phyloP scores from a whole-genome alignment of 2,888 invertebrate species.

The Ganaspis brasiliensis region DNA sequence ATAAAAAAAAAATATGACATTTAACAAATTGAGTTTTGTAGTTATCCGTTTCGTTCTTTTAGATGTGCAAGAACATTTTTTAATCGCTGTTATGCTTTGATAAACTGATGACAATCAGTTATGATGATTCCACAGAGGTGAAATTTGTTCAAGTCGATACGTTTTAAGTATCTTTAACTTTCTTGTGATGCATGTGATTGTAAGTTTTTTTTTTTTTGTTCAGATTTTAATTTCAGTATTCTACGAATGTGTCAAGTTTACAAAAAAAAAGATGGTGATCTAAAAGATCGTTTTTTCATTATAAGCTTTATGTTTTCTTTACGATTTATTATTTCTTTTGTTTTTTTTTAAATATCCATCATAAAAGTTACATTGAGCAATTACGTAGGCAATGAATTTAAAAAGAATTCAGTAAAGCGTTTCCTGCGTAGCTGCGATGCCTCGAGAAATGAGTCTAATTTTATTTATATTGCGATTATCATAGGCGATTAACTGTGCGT shows the following conservation, averaged over 20 bases:
- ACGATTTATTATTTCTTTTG: conserved; percentile 28
- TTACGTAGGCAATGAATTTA: neutral
- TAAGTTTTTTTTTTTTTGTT: conserved; percentile 35
- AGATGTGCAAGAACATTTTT: conserved; percentile 23
- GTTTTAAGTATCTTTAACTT: conserved; percentile 40
- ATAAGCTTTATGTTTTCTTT: conserved; percentile 39
- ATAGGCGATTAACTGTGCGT: conserved; percentile 41
- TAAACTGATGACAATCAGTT: conserved; percentile 40
- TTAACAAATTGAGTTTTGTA: conserved; percentile 34
- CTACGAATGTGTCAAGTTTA: conserved; percentile 31
- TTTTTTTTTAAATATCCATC: conserved; percentile 44
- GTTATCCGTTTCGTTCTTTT: conserved; percentile 38
- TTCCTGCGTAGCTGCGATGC: conserved; percentile 66
- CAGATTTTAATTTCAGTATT: conserved; percentile 44
- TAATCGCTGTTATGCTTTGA: conserved; percentile 27
- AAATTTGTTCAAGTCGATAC: conserved; percentile 42
- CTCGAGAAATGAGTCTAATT: conserved; percentile 71
- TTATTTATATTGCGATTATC: conserved; percentile 58
- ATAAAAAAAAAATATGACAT: conserved; percentile 50
- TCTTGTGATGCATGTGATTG: conserved; percentile 41
- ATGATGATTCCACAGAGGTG: conserved; percentile 28
- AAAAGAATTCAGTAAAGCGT: neutral
- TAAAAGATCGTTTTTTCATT: conserved; percentile 40
- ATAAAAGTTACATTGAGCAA: conserved; percentile 38
- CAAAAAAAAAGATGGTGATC: conserved; percentile 14